phyloP scores from a whole-genome alignment of 2,797 vertebrate species.

The Argya squamiceps region DNA sequence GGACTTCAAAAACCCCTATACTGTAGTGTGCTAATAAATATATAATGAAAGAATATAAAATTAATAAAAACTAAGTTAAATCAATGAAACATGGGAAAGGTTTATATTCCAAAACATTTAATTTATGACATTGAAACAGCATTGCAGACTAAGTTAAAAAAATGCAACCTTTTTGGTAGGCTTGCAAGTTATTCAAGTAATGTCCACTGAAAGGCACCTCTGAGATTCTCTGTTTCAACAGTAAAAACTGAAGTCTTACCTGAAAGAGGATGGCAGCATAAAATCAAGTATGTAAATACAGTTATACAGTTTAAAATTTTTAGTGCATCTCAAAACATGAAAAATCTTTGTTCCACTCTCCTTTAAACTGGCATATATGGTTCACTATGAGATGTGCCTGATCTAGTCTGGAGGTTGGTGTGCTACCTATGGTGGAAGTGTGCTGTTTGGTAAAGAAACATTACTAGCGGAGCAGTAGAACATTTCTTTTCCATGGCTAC shows the following conservation, averaged over 20 bases:
- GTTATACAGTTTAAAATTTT: neutral
- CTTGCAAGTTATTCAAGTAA: slow-evolving; percentile 6
- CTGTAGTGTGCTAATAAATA: neutral
- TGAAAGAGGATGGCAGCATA: neutral
- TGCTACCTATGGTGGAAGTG: slow-evolving; percentile 59
- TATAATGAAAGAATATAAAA: neutral
- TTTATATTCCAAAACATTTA: neutral
- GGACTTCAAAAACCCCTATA: neutral
- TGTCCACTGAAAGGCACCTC: neutral
- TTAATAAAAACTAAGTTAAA: neutral
- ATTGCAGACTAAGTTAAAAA: neutral
- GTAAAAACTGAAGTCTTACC: neutral
- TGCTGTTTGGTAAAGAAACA: slow-evolving; percentile 72
- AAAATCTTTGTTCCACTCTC: neutral
- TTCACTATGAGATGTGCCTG: neutral
- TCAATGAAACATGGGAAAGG: neutral
- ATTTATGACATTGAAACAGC: neutral
- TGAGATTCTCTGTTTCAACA: neutral
- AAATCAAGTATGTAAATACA: neutral
- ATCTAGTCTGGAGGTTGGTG: neutral
- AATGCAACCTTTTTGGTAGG: neutral
- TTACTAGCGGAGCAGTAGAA: slow-evolving; percentile 88
- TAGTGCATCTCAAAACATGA: neutral
- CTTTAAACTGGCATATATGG: neutral
- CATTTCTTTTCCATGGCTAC: slow-evolving; percentile 92